These are phyloP conservation scores for Hyles vespertilio DNA, from an alignment of 1,140 invertebrate genomes.

Conservation along the genomic window DNA sequence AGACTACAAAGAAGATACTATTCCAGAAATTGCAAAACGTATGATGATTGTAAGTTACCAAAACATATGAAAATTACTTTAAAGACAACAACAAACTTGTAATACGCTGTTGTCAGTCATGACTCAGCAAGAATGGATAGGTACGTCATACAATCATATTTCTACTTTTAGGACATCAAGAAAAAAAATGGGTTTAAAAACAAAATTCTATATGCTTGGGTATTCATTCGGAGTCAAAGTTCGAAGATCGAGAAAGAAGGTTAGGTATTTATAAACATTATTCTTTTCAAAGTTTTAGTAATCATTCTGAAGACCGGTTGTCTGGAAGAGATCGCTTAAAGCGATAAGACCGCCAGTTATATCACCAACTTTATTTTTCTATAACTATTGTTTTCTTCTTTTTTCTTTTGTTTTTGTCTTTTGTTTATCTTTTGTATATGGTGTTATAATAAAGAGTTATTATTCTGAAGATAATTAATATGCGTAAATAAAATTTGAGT, in stretches of 20 bases:
- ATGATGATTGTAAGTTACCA: background rate
- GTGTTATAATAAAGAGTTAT: too few species aligned
- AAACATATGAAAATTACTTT: background rate
- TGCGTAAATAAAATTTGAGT: too few species aligned
- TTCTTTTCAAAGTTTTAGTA: too few species aligned
- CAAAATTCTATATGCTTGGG: constrained; percentile 27
- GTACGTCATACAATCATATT: background rate
- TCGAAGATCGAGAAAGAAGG: constrained; percentile 30
- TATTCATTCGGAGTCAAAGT: constrained; percentile 30
- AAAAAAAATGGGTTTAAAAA: background rate
- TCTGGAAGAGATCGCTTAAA: too few species aligned
- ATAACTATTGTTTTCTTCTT: too few species aligned
- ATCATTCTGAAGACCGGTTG: too few species aligned
- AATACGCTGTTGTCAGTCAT: background rate
- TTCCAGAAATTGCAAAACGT: background rate
- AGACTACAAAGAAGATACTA: background rate
- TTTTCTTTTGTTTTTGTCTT: too few species aligned
- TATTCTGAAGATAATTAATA: too few species aligned
- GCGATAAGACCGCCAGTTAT: too few species aligned
- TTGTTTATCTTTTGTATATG: too few species aligned
- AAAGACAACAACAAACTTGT: background rate
- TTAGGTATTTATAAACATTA: constrained; percentile 9
- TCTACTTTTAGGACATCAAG: background rate
- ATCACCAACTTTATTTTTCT: too few species aligned
- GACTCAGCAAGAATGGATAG: background rate